phyloP scores from a whole-genome alignment of 1,140 invertebrate species.

The Neodiprion lecontei region DNA sequence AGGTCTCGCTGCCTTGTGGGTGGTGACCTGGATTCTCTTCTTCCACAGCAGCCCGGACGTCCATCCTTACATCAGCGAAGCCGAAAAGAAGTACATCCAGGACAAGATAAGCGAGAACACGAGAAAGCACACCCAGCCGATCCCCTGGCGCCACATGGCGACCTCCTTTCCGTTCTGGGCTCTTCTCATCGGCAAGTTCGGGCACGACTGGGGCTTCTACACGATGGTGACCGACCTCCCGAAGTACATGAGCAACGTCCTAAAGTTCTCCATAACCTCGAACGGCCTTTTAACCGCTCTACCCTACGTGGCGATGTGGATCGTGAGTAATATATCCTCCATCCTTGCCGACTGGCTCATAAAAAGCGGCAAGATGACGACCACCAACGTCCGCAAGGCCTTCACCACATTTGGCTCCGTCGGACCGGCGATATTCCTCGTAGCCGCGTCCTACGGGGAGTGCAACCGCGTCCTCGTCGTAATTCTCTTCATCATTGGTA shows the following conservation, averaged over 20 bases:
- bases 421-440: constrained; percentile 76
- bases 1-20: constrained; percentile 48
- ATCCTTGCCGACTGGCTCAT: constrained; percentile 40
- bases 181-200: constrained; percentile 70
- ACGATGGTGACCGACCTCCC: too few relatives aligned
- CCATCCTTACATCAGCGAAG: constrained; percentile 75
- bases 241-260: constrained; percentile 80
- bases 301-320: constrained; percentile 46
- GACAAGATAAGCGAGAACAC: constrained; percentile 53
- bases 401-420: constrained; percentile 61
- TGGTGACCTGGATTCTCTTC: constrained; percentile 52
- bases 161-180: constrained; percentile 77
- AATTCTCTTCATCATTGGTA: constrained; percentile 64
- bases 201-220: constrained; percentile 79
- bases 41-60: constrained; percentile 67
- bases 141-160: constrained; percentile 74
- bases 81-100: constrained; percentile 69
- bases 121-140: constrained; percentile 60
- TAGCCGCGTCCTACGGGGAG: constrained; percentile 80
- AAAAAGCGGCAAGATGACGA: constrained; percentile 32
- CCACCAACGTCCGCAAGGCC: constrained; percentile 41
- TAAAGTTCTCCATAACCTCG: constrained; percentile 68
- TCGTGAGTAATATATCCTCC: constrained; percentile 47
- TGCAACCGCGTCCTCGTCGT: constrained; percentile 70
- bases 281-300: constrained; percentile 41